Percentiles rank a stretch among this genome's conserved stretches.
Evolutionary conservation across 2,888 invertebrate species (phyloP).

Genomic region (Campoplex capitator): DNA sequence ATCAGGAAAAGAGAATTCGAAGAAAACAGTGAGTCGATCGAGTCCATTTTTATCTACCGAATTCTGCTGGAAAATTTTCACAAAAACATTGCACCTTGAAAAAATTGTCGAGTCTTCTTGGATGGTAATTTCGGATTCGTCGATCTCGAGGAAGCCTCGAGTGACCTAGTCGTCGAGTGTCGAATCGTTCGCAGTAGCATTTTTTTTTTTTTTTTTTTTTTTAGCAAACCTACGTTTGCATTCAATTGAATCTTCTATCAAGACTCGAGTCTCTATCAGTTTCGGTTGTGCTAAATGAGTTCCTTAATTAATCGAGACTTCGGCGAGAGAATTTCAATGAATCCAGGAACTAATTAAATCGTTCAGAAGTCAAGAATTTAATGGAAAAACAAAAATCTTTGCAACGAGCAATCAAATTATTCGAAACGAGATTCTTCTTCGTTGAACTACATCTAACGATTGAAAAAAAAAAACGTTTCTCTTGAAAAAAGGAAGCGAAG

Average conservation of each 20-base stretch:
- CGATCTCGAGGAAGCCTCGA: constrained; percentile 62
- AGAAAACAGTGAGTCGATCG: background rate
- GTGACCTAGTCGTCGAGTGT: constrained; percentile 68
- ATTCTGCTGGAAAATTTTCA: background rate
- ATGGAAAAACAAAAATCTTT: background rate
- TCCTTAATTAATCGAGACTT: background rate
- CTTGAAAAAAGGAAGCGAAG: background rate
- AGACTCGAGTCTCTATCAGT: background rate
- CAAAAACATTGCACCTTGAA: constrained; percentile 55
- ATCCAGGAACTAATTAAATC: background rate
- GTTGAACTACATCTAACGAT: background rate
- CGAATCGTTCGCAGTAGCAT: constrained; percentile 74
- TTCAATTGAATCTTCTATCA: background rate
- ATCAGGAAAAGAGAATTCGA: background rate
- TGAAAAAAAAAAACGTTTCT: background rate
- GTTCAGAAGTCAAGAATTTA: background rate
- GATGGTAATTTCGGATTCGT: constrained; percentile 60
- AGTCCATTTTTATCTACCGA: background rate
- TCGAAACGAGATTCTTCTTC: background rate
- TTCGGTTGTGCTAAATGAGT: background rate
- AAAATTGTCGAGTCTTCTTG: constrained; percentile 52
- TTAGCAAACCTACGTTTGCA: constrained; percentile 28
- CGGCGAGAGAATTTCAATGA: background rate
- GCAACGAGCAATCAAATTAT: background rate
- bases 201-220: background rate